Percentiles rank a stretch among this genome's conserved stretches.
phyloP scores from a whole-genome alignment of 2,113 vertebrate genomes.

The Orcinus orca region DNA sequence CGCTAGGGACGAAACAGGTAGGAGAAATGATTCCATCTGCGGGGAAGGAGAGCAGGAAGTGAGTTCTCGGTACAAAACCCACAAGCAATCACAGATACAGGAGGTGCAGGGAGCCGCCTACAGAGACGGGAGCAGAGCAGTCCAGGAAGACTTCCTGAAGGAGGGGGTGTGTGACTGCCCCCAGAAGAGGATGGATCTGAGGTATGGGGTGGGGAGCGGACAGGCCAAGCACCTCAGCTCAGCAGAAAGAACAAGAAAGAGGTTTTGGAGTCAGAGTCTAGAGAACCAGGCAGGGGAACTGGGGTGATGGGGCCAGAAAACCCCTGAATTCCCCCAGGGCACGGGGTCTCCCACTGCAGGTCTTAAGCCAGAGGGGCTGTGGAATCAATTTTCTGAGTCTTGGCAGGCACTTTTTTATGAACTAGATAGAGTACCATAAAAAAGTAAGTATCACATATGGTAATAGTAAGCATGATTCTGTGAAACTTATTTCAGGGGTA shows the following conservation, averaged over 20 bases:
- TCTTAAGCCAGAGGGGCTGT: not conserved
- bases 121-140: not conserved
- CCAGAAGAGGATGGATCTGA: not conserved
- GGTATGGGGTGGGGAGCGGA: not conserved
- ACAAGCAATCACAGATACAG: not conserved
- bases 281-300: not conserved
- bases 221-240: not conserved
- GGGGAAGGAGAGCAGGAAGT: not conserved
- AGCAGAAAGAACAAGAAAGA: not conserved
- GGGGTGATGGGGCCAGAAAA: not conserved
- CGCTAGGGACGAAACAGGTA: not conserved
- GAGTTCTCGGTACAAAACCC: not conserved
- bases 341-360: not conserved
- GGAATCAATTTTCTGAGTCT: not conserved
- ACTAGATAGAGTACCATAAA: not conserved
- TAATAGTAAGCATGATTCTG: not conserved
- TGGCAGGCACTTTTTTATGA: constrained; percentile 8
- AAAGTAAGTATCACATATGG: not conserved
- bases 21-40: not conserved
- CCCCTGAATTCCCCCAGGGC: not conserved
- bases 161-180: not conserved
- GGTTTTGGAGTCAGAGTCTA: not conserved
- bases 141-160: not conserved
- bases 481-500: constrained; percentile 20
- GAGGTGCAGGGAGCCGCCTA: not conserved